Conservation (phyloP, 2,888 invertebrate genomes). For the Maniola hyperantus region DNA sequence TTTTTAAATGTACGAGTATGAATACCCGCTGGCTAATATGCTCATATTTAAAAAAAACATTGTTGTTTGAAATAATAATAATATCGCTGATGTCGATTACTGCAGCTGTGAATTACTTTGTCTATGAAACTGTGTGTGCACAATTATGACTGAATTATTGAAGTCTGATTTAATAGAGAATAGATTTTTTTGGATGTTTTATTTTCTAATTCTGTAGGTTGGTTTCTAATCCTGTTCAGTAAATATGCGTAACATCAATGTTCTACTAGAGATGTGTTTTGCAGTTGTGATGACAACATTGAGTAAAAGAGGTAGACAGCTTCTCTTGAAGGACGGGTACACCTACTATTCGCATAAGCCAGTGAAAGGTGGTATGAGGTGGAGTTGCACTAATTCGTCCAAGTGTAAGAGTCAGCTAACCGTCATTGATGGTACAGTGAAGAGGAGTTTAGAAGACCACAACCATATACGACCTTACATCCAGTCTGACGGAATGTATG, state of each 20-base stretch:
- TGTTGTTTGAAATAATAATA: neutral
- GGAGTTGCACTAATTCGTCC: conserved; percentile 47
- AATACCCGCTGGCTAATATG: too few relatives aligned
- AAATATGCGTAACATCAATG: too few relatives aligned
- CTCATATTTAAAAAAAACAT: too few relatives aligned
- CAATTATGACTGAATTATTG: neutral
- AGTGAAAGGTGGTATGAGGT: conserved; percentile 42
- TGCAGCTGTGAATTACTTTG: neutral
- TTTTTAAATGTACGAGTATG: too few relatives aligned
- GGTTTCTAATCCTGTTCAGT: too few relatives aligned
- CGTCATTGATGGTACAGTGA: conserved; percentile 31
- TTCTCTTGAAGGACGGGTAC: conserved; percentile 29
- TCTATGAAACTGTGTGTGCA: too few relatives aligned
- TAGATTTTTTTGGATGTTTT: neutral
- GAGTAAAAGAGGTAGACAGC: conserved; percentile 27
- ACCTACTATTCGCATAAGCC: conserved; percentile 45
- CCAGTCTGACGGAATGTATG: conserved; percentile 21
- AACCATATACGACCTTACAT: conserved; percentile 19
- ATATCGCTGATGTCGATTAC: neutral
- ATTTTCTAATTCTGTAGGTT: too few relatives aligned
- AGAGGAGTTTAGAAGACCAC: conserved; percentile 24
- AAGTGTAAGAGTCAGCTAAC: conserved; percentile 44
- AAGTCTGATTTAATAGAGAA: neutral
- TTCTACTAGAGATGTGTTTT: neutral
- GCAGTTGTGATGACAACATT: conserved; percentile 18